Evolutionary conservation across 1,140 invertebrate species (phyloP).

Genomic region (Brachionus sp.): DNA sequence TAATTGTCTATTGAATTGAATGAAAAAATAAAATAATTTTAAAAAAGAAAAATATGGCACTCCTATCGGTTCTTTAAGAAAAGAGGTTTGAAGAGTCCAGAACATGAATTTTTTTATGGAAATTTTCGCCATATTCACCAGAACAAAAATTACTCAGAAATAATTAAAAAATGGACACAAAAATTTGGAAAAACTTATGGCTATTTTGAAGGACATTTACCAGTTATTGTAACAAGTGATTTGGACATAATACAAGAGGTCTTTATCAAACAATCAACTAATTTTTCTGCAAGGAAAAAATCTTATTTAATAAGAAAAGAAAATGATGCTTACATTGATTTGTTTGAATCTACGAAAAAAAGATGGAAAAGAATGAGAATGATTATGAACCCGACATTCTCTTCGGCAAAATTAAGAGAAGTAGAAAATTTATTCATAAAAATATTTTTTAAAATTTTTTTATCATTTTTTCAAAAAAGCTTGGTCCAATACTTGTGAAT

Average conservation of each 20-base stretch:
- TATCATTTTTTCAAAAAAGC: too few species aligned
- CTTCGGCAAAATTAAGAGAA: constrained; percentile 24
- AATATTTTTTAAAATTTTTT: not conserved
- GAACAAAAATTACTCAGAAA: not conserved
- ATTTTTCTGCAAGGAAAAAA: constrained; percentile 46
- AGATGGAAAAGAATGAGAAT: constrained; percentile 24
- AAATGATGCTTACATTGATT: not conserved
- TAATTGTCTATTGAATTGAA: not conserved
- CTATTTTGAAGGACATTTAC: constrained; percentile 39
- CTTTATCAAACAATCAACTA: too few species aligned
- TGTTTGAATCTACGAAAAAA: not conserved
- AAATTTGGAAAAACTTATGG: too few species aligned
- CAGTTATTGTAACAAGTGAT: constrained; percentile 23
- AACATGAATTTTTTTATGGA: constrained; percentile 19
- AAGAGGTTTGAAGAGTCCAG: not conserved
- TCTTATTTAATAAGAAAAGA: not conserved
- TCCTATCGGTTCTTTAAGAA: constrained; percentile 11
- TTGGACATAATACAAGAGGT: too few species aligned
- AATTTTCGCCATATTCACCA: constrained; percentile 5
- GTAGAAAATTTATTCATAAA: not conserved
- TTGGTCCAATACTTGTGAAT: not conserved
- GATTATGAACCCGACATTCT: constrained; percentile 41
- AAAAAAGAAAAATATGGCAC: not conserved
- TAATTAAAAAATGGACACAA: too few species aligned
- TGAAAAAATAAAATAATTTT: not conserved